phyloP scores from a whole-genome alignment of 2,113 vertebrate species.

The Sturnus vulgaris region DNA sequence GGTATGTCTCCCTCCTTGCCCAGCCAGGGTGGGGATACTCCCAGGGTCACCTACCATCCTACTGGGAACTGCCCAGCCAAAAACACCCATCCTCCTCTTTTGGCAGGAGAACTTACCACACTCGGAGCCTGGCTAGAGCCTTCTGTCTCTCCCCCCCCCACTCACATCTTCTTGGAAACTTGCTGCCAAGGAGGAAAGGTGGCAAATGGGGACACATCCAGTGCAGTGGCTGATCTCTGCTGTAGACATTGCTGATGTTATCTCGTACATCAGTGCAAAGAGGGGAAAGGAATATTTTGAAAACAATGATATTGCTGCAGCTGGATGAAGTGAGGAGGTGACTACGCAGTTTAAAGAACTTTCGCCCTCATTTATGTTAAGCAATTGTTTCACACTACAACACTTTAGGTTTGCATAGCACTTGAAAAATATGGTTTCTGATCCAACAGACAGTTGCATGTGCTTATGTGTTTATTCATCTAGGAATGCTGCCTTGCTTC shows the following conservation, averaged over 20 bases:
- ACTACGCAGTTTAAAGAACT: not conserved
- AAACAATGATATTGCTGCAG: not conserved
- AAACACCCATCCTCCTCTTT: not conserved
- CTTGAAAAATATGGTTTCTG: not conserved
- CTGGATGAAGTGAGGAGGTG: not conserved
- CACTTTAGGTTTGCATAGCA: not conserved
- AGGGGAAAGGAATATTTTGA: not conserved
- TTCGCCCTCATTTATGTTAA: not conserved
- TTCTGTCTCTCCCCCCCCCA: not conserved
- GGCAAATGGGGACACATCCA: not conserved
- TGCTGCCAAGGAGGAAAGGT: not conserved
- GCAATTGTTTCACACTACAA: not conserved
- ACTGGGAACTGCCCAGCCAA: not conserved
- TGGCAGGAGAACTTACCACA: not conserved
- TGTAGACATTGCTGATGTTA: not conserved
- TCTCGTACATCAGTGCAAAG: not conserved
- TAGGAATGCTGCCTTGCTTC: not conserved
- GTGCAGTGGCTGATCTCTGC: not conserved
- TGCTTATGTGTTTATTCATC: not conserved
- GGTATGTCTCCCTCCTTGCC: not conserved
- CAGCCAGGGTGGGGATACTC: rapidly evolving
- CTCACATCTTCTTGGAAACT: not conserved
- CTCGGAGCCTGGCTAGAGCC: not conserved
- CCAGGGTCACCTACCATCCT: not conserved
- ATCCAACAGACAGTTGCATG: not conserved